phyloP scores from a whole-genome alignment of 2,888 invertebrate species.

The Sarcophaga subvicina region DNA sequence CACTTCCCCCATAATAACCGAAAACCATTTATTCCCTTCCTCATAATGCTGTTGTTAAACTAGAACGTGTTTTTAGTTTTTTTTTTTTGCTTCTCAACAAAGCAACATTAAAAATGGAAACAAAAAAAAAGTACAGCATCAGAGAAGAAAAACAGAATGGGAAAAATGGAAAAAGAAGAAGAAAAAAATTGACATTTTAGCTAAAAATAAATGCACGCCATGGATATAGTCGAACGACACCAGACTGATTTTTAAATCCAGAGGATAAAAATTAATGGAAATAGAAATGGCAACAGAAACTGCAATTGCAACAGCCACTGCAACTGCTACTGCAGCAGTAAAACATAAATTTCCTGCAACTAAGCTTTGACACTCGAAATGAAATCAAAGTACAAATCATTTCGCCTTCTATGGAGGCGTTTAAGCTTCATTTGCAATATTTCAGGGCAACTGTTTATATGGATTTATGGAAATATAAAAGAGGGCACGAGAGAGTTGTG shows the following conservation, averaged over 20 bases:
- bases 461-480: too few species aligned
- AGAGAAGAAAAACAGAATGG: background rate
- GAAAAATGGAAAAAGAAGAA: background rate
- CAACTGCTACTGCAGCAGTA: constrained; percentile 18
- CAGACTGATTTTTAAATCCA: constrained; percentile 50
- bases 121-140: constrained; percentile 1
- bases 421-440: too few species aligned
- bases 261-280: constrained; percentile 8
- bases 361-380: constrained; percentile 23
- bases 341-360: constrained; percentile 17
- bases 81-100: too few species aligned
- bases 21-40: background rate
- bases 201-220: constrained; percentile 44
- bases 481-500: too few species aligned
- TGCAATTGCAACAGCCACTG: constrained; percentile 6
- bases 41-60: constrained; percentile 17
- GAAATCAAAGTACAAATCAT: background rate
- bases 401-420: background rate
- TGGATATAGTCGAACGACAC: constrained; percentile 36
- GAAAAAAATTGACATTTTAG: background rate
- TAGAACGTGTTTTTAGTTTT: constrained; percentile 59
- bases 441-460: too few species aligned
- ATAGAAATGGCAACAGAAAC: background rate
- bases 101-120: too few species aligned
- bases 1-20: background rate